These are phyloP conservation scores for Mesorhabditis belari DNA, from an alignment of 2,888 invertebrate genomes.

Conservation along the genomic window DNA sequence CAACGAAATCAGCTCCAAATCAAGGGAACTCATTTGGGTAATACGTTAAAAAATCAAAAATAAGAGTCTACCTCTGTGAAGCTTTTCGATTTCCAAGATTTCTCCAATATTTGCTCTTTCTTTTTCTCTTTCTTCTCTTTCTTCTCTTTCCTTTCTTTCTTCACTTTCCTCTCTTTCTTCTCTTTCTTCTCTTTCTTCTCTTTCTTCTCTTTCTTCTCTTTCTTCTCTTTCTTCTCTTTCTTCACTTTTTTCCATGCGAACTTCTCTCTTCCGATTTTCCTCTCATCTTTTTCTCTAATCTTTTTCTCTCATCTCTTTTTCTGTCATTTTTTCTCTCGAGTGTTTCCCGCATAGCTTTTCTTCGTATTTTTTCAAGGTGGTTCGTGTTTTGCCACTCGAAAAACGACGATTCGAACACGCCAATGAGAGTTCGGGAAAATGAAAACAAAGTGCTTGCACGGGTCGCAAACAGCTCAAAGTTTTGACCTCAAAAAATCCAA, in stretches of 20 bases:
- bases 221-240: neutral
- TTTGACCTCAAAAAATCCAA: too few relatives aligned
- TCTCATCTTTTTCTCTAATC: neutral
- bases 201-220: constrained; percentile 1
- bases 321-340: neutral
- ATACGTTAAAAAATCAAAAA: too few relatives aligned
- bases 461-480: too few relatives aligned
- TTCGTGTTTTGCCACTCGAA: too few relatives aligned
- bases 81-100: too few relatives aligned
- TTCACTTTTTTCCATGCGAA: neutral
- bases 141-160: neutral
- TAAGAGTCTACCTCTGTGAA: too few relatives aligned
- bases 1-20: constrained; percentile 27
- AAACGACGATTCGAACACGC: too few relatives aligned
- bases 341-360: too few relatives aligned
- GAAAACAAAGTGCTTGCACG: too few relatives aligned
- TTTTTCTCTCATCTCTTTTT: neutral
- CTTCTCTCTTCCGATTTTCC: neutral
- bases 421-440: too few relatives aligned
- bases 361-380: too few relatives aligned
- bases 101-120: neutral
- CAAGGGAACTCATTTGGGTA: neutral
- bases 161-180: neutral
- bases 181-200: neutral
- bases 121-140: neutral